phyloP scores from a whole-genome alignment of 1,140 invertebrate genomes.

The Hetaerina americana region DNA sequence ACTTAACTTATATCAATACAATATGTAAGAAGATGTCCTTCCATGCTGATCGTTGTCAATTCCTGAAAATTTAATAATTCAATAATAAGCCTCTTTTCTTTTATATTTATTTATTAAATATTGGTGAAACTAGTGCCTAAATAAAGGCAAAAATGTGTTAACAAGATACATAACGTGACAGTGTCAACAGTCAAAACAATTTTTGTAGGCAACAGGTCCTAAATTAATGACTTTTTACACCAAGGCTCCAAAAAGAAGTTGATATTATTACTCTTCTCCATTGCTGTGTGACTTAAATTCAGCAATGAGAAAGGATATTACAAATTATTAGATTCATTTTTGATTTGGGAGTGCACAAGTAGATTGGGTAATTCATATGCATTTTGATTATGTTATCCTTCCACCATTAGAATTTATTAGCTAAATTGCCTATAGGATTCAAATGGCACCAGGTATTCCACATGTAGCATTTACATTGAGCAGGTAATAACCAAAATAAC shows the following conservation, averaged over 20 bases:
- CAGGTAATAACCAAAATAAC: too few relatives aligned
- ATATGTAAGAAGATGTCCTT: too few relatives aligned
- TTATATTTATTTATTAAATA: conserved; percentile 7
- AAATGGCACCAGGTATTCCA: too few relatives aligned
- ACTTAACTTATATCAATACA: too few relatives aligned
- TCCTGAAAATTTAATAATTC: too few relatives aligned
- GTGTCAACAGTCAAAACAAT: conserved; percentile 7
- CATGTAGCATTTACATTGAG: too few relatives aligned
- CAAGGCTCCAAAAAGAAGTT: conserved; percentile 2
- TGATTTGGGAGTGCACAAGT: background rate
- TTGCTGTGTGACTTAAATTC: background rate
- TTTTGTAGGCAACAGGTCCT: conserved; percentile 1
- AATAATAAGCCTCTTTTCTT: too few relatives aligned
- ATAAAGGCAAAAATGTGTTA: conserved; percentile 7
- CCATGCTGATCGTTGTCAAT: too few relatives aligned
- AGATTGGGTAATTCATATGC: background rate
- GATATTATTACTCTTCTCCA: too few relatives aligned
- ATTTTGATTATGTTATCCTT: background rate
- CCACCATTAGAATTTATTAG: background rate
- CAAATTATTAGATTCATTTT: background rate
- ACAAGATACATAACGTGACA: conserved; percentile 8
- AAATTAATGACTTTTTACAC: conserved; percentile 8
- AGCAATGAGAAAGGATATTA: background rate
- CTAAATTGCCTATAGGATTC: too few relatives aligned
- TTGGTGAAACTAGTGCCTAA: conserved; percentile 8